Base-by-base conservation (phyloP, 2,888 invertebrate species). In the Tenthredo notha region DNA sequence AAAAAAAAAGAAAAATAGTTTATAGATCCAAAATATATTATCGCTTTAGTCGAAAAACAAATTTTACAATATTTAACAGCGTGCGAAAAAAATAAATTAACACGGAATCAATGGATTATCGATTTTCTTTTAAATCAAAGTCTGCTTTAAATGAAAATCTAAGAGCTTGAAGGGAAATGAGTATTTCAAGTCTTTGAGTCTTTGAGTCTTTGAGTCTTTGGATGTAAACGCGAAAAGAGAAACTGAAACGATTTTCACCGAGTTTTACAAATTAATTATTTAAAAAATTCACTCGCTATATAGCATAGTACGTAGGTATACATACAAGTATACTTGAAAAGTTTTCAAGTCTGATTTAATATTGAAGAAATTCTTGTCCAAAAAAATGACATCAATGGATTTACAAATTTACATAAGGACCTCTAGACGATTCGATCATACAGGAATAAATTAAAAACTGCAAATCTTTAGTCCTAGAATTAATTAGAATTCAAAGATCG, bases 231-330 rank as follows among this genome's bases (percentile, higher is more conserved):
- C n/a, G n/a, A 1, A 12, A 72, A 80, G 40, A 61, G 21, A 61
- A 80, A 40, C 37, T 61, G 40, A 80, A 80, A 80, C 37, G 58
- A 10, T 61, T 61, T 61, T 18, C 40, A 40, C 12, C 77, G 61
- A 61, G 80, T 37, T 37, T 61, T 80, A 40, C 37, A n/a, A 61
- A 80, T 80, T 80, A 80, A 80, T 80, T 80, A 80, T 80, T 80
- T 40, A 80, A 7, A n/a, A 50, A 61, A 40, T 18, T 77, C 77
- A 9, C 54, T 75, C 43, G 50, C 9, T 54, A 15, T 15, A 21
- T 0, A 18, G 61, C 18, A 33, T 29, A 65, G 3, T 67, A 67
- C 2, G 2, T 33, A 33, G 15, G 33, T 67, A 33, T 1, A 29
- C 9, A 29, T 4, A n/a, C 25, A 33, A 2, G 25, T 15, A 50